These are phyloP conservation scores for Lagodon rhomboides DNA, from an alignment of 2,797 vertebrate species.

Conservation along the genomic window DNA sequence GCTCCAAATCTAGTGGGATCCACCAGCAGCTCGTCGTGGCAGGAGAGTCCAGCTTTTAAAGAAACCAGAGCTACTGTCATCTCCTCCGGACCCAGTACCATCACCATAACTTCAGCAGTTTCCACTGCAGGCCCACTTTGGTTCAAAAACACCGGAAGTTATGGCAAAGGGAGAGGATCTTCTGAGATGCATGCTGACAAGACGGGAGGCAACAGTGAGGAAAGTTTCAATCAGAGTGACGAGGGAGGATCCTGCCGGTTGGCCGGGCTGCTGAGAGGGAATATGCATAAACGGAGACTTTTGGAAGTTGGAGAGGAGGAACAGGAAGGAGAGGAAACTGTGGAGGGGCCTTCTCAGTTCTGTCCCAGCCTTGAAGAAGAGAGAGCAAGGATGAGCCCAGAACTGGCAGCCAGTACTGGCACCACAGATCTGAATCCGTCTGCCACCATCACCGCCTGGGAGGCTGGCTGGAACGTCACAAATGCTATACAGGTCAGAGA, in stretches of 20 bases:
- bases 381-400: slow-evolving; percentile 12
- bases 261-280: neutral
- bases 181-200: slow-evolving; percentile 3
- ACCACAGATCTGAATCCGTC: slow-evolving; percentile 21
- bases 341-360: neutral
- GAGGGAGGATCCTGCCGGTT: slow-evolving; percentile 4
- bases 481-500: slow-evolving; percentile 79
- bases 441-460: slow-evolving; percentile 82
- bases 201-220: slow-evolving; percentile 1
- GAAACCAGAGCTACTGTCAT: slow-evolving; percentile 51
- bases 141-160: slow-evolving; percentile 3
- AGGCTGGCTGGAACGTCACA: slow-evolving; percentile 86
- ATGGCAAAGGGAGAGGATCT: slow-evolving; percentile 13
- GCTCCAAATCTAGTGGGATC: neutral
- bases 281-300: neutral
- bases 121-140: slow-evolving; percentile 13
- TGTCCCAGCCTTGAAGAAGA: slow-evolving; percentile 26
- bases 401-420: neutral
- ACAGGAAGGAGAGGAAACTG: neutral
- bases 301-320: slow-evolving; percentile 19
- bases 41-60: slow-evolving; percentile 36
- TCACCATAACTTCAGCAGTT: slow-evolving; percentile 50
- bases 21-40: neutral
- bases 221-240: slow-evolving; percentile 19
- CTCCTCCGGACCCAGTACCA: slow-evolving; percentile 42